phyloP scores from a whole-genome alignment of 2,888 invertebrate species.

The Dichetophora obliterata region DNA sequence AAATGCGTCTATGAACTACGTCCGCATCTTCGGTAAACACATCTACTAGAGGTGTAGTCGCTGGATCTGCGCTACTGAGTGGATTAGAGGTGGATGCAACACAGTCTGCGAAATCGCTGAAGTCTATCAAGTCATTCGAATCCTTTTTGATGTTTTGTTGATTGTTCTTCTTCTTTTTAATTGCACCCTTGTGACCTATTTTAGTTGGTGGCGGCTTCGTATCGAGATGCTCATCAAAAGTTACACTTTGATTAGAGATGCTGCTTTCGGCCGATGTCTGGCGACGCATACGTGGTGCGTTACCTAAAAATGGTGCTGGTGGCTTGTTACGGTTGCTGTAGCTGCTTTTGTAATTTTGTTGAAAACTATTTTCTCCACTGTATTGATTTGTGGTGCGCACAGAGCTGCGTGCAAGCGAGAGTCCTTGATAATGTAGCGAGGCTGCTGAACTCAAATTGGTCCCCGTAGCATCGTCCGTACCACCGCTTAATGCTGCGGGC shows the following conservation, averaged over 20 bases:
- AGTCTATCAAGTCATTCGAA: constrained; percentile 66
- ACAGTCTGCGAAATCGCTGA: constrained; percentile 65
- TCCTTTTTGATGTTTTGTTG: background rate
- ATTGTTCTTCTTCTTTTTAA: constrained; percentile 53
- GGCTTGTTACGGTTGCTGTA: constrained; percentile 51
- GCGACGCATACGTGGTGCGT: constrained; percentile 63
- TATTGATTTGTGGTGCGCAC: constrained; percentile 67
- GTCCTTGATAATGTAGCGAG: constrained; percentile 54
- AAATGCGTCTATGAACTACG: constrained; percentile 64
- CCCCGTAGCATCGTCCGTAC: constrained; percentile 8
- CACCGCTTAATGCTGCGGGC: constrained; percentile 42
- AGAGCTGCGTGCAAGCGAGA: constrained; percentile 67
- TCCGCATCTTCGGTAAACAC: constrained; percentile 53
- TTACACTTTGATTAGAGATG: constrained; percentile 69
- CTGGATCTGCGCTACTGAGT: background rate
- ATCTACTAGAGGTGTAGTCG: constrained; percentile 49
- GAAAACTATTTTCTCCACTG: constrained; percentile 66
- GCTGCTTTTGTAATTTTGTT: constrained; percentile 67
- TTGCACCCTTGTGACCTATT: constrained; percentile 42
- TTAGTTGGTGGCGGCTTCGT: constrained; percentile 6
- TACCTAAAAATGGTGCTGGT: constrained; percentile 56
- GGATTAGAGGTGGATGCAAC: constrained; percentile 40
- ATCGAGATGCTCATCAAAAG: constrained; percentile 60
- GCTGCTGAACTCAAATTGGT: constrained; percentile 26
- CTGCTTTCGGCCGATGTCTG: constrained; percentile 70